A percentile compares a stretch with the other conserved stretches of the same genome.
Evolutionary conservation across 1,140 invertebrate species (phyloP).

Genomic region (Branchinecta lindahli): DNA sequence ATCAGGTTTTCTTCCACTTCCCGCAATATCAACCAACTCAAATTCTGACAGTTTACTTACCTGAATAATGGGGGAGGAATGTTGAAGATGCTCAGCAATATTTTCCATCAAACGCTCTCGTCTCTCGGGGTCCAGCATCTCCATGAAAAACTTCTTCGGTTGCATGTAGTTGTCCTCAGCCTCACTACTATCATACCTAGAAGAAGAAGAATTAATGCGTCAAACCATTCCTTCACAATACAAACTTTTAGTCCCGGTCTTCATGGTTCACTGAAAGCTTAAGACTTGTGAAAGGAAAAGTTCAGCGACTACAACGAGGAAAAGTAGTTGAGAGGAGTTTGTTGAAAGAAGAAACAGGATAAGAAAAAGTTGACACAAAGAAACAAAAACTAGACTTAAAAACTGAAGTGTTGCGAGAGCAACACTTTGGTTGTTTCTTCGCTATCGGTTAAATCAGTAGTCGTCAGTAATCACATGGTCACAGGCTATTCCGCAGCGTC

Average conservation of each 20-base stretch:
- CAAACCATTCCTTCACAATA: not conserved
- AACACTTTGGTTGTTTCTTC: no score
- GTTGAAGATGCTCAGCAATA: constrained; percentile 55
- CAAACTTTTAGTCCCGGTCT: not conserved
- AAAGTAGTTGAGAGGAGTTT: no score
- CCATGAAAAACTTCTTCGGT: constrained; percentile 58
- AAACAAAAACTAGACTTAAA: no score
- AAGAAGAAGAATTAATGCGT: not conserved
- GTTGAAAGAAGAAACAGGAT: no score
- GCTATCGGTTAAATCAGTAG: no score
- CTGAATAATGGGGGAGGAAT: constrained; percentile 70
- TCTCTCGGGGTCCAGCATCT: constrained; percentile 54
- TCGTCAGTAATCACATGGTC: no score
- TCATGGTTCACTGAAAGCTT: not conserved
- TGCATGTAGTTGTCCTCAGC: constrained; percentile 78
- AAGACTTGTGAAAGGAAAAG: not conserved
- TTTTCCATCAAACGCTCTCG: constrained; percentile 57
- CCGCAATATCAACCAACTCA: no score
- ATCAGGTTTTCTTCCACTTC: no score
- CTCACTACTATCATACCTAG: constrained; percentile 50
- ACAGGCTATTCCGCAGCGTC: no score
- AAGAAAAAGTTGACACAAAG: no score
- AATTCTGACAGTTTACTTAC: constrained; percentile 21
- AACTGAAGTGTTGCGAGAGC: no score
- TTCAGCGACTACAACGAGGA: no score